Base-by-base conservation (phyloP, 2,888 invertebrate genomes). In the Papilio gigon region DNA sequence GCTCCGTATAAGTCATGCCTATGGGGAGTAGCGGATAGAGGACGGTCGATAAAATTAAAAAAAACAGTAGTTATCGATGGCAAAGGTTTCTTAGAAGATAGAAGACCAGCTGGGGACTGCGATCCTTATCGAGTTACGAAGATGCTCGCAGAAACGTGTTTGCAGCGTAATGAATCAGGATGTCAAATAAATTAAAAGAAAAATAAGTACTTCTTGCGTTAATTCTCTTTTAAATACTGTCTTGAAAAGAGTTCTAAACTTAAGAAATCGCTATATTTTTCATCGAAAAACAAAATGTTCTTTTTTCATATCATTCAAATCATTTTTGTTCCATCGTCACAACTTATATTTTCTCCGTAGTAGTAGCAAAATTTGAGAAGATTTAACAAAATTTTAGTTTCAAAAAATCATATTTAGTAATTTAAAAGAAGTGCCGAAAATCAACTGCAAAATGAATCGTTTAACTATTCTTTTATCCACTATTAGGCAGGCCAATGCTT, bases 11-110 rank as follows among this genome's bases (percentile, higher is more conserved):
- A 97, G 83, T 95, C 97, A 79, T 99, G 99, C 86, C 94, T 94
- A 74, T 93, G 94, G 82, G 97, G 96, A 59, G 96, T 98, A 1
- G 98, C 98, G 60, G 97, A 98, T 87, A 95, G 98, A 72, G 97
- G 96, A 58, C 96, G 96, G 77, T 98, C 98, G 77, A 96, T 99
- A 80, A 95, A 99, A 76, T 96, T 98, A 79, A 98, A 98, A n/a
- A 94, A 97, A 67, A 95, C 95, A 71, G 97, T 97, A 66, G 95
- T 95, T 47, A 95, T 95, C 74, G 95, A 97, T 33, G 95, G 96
- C 77, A 96, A 95, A 84, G 98, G 98, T 1, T 99, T 98, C 84
- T 93, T 99, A 74, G 99, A 99, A 90, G 98, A 99, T 89, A 93
- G 98, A 72, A 93, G 98, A 80, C 98, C 98, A 33, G 95, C 97